Evolutionary conservation across 2,797 vertebrate genomes (phyloP).

Genomic region (Chiloscyllium punctatum): DNA sequence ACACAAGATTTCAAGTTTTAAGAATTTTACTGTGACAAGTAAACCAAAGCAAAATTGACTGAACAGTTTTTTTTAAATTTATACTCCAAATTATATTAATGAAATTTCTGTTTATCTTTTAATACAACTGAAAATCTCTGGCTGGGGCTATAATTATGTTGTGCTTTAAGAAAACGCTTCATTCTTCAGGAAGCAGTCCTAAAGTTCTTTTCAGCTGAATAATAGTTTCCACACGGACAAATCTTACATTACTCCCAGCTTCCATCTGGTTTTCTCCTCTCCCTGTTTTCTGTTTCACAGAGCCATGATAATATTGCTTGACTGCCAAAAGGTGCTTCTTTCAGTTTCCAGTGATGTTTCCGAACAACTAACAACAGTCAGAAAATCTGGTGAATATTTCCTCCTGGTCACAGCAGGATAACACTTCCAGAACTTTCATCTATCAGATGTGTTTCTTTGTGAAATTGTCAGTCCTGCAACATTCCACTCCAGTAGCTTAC

Average conservation of each 20-base stretch:
- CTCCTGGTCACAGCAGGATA: too few species aligned
- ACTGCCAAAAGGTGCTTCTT: background rate
- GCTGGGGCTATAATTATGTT: background rate
- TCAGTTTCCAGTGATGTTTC: background rate
- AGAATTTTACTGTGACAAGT: too few species aligned
- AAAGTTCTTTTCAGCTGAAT: background rate
- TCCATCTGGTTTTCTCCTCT: background rate
- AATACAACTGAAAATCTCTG: background rate
- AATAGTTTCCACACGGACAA: background rate
- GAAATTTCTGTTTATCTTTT: background rate
- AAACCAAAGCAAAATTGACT: too few species aligned
- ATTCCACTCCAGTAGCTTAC: too few species aligned
- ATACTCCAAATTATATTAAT: background rate
- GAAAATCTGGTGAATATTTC: background rate
- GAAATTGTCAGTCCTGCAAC: too few species aligned
- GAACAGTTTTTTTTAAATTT: background rate
- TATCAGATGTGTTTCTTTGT: too few species aligned
- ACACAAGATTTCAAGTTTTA: too few species aligned
- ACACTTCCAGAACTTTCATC: too few species aligned
- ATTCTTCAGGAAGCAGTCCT: too few species aligned
- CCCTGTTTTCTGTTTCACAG: background rate
- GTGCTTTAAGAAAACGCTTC: too few species aligned
- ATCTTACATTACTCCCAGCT: background rate
- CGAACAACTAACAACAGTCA: background rate
- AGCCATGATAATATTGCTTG: background rate